Conservation (phyloP, 2,888 invertebrate species). For the Ganaspis brasiliensis region DNA sequence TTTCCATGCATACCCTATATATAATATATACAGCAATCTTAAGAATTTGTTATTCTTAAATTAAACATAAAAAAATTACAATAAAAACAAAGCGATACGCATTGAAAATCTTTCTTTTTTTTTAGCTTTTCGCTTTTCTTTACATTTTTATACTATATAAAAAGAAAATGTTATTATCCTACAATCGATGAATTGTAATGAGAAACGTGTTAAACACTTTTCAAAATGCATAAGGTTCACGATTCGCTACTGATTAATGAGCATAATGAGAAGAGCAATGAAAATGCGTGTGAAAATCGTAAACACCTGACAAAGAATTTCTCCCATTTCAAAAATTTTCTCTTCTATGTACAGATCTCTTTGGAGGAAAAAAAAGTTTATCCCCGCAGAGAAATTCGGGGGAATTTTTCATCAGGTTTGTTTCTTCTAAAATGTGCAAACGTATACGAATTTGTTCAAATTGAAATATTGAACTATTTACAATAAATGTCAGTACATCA, state of each 20-base stretch:
- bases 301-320: background rate
- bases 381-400: background rate
- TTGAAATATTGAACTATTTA: constrained; percentile 54
- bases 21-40: constrained; percentile 29
- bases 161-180: constrained; percentile 12
- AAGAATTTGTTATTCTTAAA: constrained; percentile 18
- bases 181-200: constrained; percentile 17
- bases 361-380: background rate
- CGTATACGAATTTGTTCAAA: constrained; percentile 48
- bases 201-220: constrained; percentile 30
- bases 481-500: constrained; percentile 24
- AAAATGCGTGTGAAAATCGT: constrained; percentile 3
- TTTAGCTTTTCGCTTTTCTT: constrained; percentile 34
- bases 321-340: background rate
- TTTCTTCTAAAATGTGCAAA: background rate
- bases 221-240: background rate
- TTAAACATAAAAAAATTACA: constrained; percentile 44
- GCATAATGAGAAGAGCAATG: constrained; percentile 6
- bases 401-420: background rate
- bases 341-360: constrained; percentile 19
- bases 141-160: constrained; percentile 48
- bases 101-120: constrained; percentile 40
- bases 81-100: constrained; percentile 41
- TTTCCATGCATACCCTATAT: constrained; percentile 25
- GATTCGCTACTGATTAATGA: constrained; percentile 14